phyloP scores from a whole-genome alignment of 2,888 invertebrate species.

The Eupithecia dodoneata region DNA sequence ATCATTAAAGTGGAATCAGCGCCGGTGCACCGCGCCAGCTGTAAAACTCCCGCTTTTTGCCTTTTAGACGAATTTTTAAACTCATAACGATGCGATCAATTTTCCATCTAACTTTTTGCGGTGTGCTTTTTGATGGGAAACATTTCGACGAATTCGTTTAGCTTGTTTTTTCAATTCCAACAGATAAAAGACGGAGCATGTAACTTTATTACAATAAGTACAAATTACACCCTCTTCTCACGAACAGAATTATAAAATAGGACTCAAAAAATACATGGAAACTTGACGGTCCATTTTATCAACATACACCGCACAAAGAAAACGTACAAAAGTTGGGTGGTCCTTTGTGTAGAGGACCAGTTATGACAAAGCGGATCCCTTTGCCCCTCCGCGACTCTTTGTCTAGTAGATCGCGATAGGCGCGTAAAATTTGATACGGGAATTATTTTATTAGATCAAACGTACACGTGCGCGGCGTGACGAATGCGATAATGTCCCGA shows the following conservation, averaged over 20 bases:
- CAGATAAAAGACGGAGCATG: slow-evolving; percentile 1
- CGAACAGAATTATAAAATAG: slow-evolving; percentile 41
- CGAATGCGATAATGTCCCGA: slow-evolving; percentile 81
- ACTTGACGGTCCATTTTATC: slow-evolving; percentile 70
- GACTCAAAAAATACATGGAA: slow-evolving; percentile 58
- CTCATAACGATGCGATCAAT: slow-evolving; percentile 43
- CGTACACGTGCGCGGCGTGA: slow-evolving; percentile 82
- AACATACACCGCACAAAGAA: slow-evolving; percentile 68
- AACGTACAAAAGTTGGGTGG: slow-evolving; percentile 69
- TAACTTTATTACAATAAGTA: slow-evolving; percentile 22
- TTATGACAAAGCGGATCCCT: slow-evolving; percentile 80
- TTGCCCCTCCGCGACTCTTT: slow-evolving; percentile 71
- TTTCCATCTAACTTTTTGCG: slow-evolving; percentile 23
- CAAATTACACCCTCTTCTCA: slow-evolving; percentile 41
- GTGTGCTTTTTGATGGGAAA: slow-evolving; percentile 21
- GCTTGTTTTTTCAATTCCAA: neutral
- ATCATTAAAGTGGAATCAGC: slow-evolving; percentile 82
- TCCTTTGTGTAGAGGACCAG: slow-evolving; percentile 78
- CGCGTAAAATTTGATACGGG: slow-evolving; percentile 83
- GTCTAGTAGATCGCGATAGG: slow-evolving; percentile 82
- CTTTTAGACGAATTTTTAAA: slow-evolving; percentile 61
- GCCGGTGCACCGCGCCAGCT: slow-evolving; percentile 57
- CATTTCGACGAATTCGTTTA: neutral
- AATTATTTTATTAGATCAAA: slow-evolving; percentile 83
- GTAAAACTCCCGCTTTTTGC: slow-evolving; percentile 64